Evolutionary conservation across 1,140 invertebrate genomes (phyloP).

Genomic region (Drosophila nasuta): DNA sequence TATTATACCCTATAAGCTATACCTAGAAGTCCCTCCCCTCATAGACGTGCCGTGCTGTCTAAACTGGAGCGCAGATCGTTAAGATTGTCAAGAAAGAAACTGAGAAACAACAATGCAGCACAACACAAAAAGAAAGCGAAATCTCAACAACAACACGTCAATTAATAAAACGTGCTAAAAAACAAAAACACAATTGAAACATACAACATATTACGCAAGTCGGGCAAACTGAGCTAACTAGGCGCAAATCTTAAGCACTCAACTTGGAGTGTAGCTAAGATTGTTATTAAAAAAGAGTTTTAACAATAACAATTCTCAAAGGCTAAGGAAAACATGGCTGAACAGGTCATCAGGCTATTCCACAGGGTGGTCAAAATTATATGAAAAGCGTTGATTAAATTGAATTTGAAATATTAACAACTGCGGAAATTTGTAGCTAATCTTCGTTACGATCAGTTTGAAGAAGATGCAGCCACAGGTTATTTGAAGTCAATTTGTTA

Average conservation of each 20-base stretch:
- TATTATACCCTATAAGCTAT: neutral
- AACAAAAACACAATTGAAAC: slow-evolving; percentile 15
- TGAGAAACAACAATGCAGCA: neutral
- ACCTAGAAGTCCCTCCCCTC: neutral
- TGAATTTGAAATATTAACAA: too few species aligned
- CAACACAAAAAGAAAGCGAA: slow-evolving; percentile 3
- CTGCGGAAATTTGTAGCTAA: neutral
- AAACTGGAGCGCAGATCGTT: slow-evolving; percentile 48
- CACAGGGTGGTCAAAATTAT: too few species aligned
- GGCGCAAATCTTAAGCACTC: slow-evolving; percentile 8
- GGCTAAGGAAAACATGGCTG: too few species aligned
- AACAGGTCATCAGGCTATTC: too few species aligned
- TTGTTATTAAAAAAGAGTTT: neutral
- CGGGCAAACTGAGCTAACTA: neutral
- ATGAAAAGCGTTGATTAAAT: too few species aligned
- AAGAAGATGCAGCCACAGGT: neutral
- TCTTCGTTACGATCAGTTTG: too few species aligned
- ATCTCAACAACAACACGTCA: slow-evolving; percentile 30
- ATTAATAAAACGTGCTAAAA: slow-evolving; percentile 38
- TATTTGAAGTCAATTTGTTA: slow-evolving; percentile 20
- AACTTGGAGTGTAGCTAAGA: neutral
- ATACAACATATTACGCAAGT: slow-evolving; percentile 17
- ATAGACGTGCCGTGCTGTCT: slow-evolving; percentile 53
- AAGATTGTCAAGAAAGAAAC: slow-evolving; percentile 31
- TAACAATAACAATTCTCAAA: neutral